phyloP scores from a whole-genome alignment of 2,888 invertebrate genomes.

The Troides helena region DNA sequence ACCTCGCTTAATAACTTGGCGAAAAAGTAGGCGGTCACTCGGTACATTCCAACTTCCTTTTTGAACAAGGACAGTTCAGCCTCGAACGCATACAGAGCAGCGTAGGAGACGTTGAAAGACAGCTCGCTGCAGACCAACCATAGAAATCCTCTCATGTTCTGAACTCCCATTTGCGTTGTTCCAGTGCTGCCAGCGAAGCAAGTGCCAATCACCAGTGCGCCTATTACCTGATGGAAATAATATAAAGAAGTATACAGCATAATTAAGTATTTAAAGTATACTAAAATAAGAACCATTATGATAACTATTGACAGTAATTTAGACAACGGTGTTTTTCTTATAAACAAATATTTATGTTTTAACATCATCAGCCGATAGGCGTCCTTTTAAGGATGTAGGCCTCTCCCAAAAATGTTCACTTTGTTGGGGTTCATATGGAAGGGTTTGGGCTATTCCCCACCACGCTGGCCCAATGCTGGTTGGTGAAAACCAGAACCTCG shows the following conservation, averaged over 20 bases:
- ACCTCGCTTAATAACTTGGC: conserved; percentile 61
- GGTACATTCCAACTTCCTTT: conserved; percentile 69
- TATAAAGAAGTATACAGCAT: neutral
- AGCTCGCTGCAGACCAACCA: conserved; percentile 76
- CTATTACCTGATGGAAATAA: conserved; percentile 51
- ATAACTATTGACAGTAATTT: too few relatives aligned
- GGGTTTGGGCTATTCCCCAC: too few relatives aligned
- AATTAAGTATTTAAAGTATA: neutral
- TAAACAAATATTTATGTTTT: too few relatives aligned
- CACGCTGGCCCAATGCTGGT: too few relatives aligned
- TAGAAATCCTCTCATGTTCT: conserved; percentile 69
- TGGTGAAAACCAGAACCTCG: too few relatives aligned
- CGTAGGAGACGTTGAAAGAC: conserved; percentile 69
- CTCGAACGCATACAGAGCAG: conserved; percentile 67
- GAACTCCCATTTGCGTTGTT: conserved; percentile 69
- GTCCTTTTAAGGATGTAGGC: too few relatives aligned
- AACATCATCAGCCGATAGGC: too few relatives aligned
- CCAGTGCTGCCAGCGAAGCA: conserved; percentile 68
- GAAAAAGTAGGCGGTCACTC: conserved; percentile 65
- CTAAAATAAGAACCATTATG: too few relatives aligned
- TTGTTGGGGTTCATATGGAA: too few relatives aligned
- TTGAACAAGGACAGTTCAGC: conserved; percentile 63
- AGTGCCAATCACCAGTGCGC: conserved; percentile 61
- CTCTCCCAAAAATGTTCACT: too few relatives aligned
- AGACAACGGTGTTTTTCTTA: too few relatives aligned